phyloP scores from a whole-genome alignment of 2,888 invertebrate species.

The Drosophila seclusa region DNA sequence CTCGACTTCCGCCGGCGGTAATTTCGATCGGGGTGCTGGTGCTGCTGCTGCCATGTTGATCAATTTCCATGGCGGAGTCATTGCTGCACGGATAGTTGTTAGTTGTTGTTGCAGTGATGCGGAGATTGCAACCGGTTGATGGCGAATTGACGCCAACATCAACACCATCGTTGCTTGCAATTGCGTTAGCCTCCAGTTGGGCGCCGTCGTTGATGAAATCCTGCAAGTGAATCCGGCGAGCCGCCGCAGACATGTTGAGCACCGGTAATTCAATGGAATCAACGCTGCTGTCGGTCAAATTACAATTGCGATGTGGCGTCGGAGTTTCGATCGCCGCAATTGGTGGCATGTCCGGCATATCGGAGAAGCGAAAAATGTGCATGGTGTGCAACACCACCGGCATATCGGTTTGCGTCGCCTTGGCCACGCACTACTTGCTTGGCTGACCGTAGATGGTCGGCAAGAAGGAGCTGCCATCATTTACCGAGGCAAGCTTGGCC shows the following conservation, averaged over 20 bases:
- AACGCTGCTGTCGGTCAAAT: conserved; percentile 48
- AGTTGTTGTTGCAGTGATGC: conserved; percentile 9
- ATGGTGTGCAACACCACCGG: conserved; percentile 14
- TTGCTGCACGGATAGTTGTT: conserved; percentile 71
- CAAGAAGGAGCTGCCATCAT: conserved; percentile 10
- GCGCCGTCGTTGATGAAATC: conserved; percentile 69
- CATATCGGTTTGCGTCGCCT: conserved; percentile 79
- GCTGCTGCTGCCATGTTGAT: conserved; percentile 50
- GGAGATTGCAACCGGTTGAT: conserved; percentile 27
- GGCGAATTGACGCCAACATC: conserved; percentile 12
- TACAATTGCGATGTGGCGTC: conserved; percentile 45
- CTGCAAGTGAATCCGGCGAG: background rate
- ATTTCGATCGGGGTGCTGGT: conserved; percentile 10
- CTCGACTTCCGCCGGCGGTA: conserved; percentile 56
- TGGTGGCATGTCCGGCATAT: conserved; percentile 49
- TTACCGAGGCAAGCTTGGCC: background rate
- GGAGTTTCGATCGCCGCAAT: conserved; percentile 53
- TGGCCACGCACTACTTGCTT: conserved; percentile 24
- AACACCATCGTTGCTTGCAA: conserved; percentile 4
- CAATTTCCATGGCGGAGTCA: conserved; percentile 82
- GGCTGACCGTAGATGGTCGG: background rate
- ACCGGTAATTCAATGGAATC: conserved; percentile 58
- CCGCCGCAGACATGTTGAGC: conserved; percentile 46
- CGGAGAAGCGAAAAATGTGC: conserved; percentile 27
- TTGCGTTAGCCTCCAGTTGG: conserved; percentile 50